phyloP scores from a whole-genome alignment of 1,140 invertebrate genomes.

The Drosophila kurseongensis region DNA sequence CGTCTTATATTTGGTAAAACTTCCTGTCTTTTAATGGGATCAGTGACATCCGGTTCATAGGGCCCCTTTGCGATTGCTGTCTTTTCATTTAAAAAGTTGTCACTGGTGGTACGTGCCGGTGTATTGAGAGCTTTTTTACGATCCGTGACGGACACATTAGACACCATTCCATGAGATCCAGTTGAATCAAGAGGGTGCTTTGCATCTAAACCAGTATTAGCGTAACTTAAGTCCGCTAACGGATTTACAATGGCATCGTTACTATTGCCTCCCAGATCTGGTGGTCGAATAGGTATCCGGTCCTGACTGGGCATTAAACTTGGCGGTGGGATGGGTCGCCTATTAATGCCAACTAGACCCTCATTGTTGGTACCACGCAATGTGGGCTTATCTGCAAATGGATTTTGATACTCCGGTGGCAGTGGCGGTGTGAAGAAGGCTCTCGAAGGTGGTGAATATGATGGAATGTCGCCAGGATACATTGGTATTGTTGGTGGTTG shows the following conservation, averaged over 20 bases:
- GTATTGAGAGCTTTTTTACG: slow-evolving; percentile 90
- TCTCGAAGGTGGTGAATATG: slow-evolving; percentile 91
- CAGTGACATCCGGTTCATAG: slow-evolving; percentile 3
- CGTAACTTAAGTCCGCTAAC: slow-evolving; percentile 24
- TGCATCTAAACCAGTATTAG: slow-evolving; percentile 19
- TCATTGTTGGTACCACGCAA: slow-evolving; percentile 88
- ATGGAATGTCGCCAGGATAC: slow-evolving; percentile 88
- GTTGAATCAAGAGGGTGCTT: slow-evolving; percentile 42
- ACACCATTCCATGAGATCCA: slow-evolving; percentile 29
- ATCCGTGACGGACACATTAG: slow-evolving; percentile 29
- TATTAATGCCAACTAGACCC: slow-evolving; percentile 85
- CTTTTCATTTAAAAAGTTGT: slow-evolving; percentile 23
- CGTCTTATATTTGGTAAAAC: slow-evolving; percentile 90
- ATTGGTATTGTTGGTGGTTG: slow-evolving; percentile 85
- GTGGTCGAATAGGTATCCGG: slow-evolving; percentile 91
- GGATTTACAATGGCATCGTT: slow-evolving; percentile 22
- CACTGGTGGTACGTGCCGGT: slow-evolving; percentile 85
- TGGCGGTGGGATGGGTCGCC: slow-evolving; percentile 90
- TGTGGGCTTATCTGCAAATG: slow-evolving; percentile 93
- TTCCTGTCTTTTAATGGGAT: slow-evolving; percentile 85
- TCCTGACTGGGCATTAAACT: slow-evolving; percentile 91
- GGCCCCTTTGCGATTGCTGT: slow-evolving; percentile 1
- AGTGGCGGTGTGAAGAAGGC: slow-evolving; percentile 92
- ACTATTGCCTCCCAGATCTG: slow-evolving; percentile 54
- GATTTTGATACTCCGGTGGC: slow-evolving; percentile 91